Evolutionary conservation across 2,113 vertebrate species (phyloP).

Genomic region (Tichodroma muraria): DNA sequence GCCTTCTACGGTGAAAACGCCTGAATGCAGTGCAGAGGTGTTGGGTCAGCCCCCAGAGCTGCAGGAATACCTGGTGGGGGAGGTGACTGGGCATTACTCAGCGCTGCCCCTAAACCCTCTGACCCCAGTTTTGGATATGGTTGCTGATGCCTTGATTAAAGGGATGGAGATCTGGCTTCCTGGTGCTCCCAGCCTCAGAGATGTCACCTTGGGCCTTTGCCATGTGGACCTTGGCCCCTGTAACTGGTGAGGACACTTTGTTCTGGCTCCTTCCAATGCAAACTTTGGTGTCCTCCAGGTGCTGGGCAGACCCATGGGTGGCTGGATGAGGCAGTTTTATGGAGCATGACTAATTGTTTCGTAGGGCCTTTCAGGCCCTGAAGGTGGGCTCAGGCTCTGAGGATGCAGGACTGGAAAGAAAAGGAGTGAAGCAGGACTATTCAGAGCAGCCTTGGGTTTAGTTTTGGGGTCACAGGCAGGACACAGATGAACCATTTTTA

Average conservation of each 20-base stretch:
- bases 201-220: neutral
- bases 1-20: neutral
- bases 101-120: neutral
- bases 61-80: fast-evolving
- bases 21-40: neutral
- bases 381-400: neutral
- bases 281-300: constrained; percentile 8
- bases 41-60: neutral
- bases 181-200: neutral
- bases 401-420: neutral
- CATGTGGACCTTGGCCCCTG: neutral
- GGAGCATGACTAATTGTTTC: constrained; percentile 35
- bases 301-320: constrained; percentile 10
- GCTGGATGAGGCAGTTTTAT: constrained; percentile 5
- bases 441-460: neutral
- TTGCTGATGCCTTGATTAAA: neutral
- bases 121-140: neutral
- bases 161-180: neutral
- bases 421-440: neutral
- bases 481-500: neutral
- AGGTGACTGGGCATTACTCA: too few species aligned
- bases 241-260: neutral
- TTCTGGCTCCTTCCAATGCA: neutral
- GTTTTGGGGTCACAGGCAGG: neutral
- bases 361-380: constrained; percentile 33